Conservation (phyloP, 2,113 vertebrate species). For the Nyctereutes procyonoides region DNA sequence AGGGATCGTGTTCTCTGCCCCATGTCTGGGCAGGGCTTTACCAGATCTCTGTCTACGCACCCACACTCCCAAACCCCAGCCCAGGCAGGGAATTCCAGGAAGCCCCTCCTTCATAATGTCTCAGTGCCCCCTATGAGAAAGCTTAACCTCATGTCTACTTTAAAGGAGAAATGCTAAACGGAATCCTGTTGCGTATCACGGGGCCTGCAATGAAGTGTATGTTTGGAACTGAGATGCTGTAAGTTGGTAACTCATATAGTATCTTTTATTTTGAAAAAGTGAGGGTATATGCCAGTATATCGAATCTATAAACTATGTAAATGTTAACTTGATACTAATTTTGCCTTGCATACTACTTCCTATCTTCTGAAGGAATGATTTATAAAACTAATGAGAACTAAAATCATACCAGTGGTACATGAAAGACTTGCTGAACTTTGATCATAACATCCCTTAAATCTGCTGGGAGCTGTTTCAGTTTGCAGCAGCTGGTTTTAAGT, state of each 20-base stretch:
- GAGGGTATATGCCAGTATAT: not conserved
- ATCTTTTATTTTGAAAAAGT: not conserved
- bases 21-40: not conserved
- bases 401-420: not conserved
- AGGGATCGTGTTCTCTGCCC: not conserved
- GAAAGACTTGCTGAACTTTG: not conserved
- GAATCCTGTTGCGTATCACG: not conserved
- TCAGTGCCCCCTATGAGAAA: not conserved
- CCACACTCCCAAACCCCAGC: fast-evolving
- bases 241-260: not conserved
- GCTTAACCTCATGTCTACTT: not conserved
- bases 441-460: not conserved
- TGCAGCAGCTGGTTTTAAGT: not conserved
- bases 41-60: not conserved
- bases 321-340: not conserved
- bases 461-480: not conserved
- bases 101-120: not conserved
- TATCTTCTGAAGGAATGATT: not conserved
- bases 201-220: not conserved
- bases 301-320: not conserved
- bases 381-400: not conserved
- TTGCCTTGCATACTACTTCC: not conserved
- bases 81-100: not conserved
- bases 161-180: not conserved
- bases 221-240: not conserved